Evolutionary conservation across 2,797 vertebrate species (phyloP), one percentile per base, ranked within the genome.

Genomic region (Crenichthys baileyi): DNA sequence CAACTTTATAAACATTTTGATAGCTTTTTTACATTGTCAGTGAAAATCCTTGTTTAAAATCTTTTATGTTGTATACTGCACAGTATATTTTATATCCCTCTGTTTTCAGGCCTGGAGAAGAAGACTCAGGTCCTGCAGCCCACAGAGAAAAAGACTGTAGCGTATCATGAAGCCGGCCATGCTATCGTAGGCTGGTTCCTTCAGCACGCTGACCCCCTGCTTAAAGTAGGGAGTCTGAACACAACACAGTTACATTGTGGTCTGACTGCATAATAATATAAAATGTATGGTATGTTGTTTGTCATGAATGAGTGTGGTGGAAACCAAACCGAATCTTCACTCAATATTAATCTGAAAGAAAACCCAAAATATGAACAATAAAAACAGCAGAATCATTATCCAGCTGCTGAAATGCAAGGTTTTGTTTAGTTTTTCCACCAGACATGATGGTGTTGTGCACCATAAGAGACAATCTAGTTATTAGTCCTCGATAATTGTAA

Each of bases 121-220:
- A 99, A 97, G 94, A 97, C 96, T 6, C 98, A 97, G 87, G 96
- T 98, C 48, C 94, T 99, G 22, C 98, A 98, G 85, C 90, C 88
- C 44, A 97, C 97, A 1, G 98, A 99, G 91, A 99, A 98, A 87
- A 98, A 96, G 82, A 97, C 96, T 0, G 96, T 99, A 72, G 98
- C 98, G 0, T 99, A 98, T 92, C 98, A 99, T 1, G 97, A 99
- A 89, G 98, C 98, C 1, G 98, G 98, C 2, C 98, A 98, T 22
- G 98, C 98, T 1, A 97, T 99, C 53, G 95, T 96, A 0, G 98
- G 98, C 51, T 99, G 98, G 98, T 99, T 96, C 91, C 92, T 99
- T 83, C 97, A 99, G 79, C 97, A 99, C 7, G 97, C 98, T 20
- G 98, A 99, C 92, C 98, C 98, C 0, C 94, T 98, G 18, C 89